Conservation (phyloP, 2,888 invertebrate species). For the Blera fallax region DNA sequence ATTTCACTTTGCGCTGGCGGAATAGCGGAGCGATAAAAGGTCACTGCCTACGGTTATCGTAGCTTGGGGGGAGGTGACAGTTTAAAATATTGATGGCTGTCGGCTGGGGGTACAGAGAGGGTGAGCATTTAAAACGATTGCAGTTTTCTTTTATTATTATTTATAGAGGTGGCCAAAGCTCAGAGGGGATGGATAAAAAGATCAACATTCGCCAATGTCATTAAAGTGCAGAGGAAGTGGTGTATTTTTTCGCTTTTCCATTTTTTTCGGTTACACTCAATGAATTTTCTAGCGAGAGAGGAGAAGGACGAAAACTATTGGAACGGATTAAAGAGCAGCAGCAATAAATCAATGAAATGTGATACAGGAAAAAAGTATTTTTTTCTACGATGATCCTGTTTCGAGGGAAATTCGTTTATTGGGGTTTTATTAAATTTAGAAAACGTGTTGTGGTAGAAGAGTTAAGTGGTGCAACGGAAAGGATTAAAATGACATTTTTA, state of each 20-base stretch:
- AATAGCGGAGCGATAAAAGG: no score
- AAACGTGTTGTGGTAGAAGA: neutral
- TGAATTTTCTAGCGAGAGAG: neutral
- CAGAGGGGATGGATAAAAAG: neutral
- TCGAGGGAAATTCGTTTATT: conserved; percentile 1
- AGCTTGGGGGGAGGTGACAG: neutral
- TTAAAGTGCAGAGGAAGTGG: neutral
- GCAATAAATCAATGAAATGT: conserved; percentile 42
- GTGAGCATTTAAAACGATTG: neutral
- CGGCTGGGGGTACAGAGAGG: neutral
- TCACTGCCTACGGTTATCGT: neutral
- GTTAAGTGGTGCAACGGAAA: conserved; percentile 1
- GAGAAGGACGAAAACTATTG: neutral
- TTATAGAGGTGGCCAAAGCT: neutral
- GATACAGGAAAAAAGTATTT: conserved; percentile 11
- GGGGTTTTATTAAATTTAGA: conserved; percentile 12
- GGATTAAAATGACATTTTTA: neutral
- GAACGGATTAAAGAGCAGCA: conserved; percentile 36
- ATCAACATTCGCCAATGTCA: neutral
- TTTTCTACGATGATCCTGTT: neutral
- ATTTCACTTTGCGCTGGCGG: neutral
- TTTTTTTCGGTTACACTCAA: conserved; percentile 13
- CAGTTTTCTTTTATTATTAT: neutral
- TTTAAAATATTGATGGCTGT: conserved; percentile 9
- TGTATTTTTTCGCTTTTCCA: neutral